A percentile compares a stretch with the other conserved stretches of the same genome.
Conservation (phyloP, 2,797 vertebrate genomes). For the Perodicticus potto region DNA sequence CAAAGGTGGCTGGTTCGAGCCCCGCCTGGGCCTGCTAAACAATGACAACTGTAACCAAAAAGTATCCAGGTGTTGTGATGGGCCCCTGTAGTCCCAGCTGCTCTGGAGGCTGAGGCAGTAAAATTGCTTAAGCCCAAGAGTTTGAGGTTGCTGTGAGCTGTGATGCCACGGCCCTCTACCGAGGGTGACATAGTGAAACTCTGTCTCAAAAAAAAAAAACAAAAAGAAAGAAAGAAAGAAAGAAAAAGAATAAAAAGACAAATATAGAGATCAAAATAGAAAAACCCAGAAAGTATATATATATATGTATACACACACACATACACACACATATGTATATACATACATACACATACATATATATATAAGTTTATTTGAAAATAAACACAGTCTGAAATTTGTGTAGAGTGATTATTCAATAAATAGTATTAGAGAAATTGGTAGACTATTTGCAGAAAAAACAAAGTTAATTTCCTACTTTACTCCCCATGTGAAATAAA, state of each 20-base stretch:
- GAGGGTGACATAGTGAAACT: not conserved
- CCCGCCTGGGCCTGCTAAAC: too few species aligned
- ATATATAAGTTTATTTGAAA: not conserved
- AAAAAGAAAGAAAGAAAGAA: too few species aligned
- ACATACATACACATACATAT: too few species aligned
- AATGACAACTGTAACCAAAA: too few species aligned
- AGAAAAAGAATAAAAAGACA: not conserved
- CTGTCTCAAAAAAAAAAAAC: not conserved
- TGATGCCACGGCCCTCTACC: too few species aligned
- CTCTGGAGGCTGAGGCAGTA: too few species aligned
- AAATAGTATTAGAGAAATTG: conserved; percentile 2
- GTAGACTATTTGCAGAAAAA: not conserved
- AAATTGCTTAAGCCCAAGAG: too few species aligned
- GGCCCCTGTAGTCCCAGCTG: too few species aligned
- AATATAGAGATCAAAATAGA: not conserved
- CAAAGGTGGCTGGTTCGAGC: too few species aligned
- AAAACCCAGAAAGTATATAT: not conserved
- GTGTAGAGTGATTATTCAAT: not conserved
- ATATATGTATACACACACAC: not conserved
- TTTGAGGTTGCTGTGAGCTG: too few species aligned
- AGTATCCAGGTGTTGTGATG: too few species aligned
- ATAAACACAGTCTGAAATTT: conserved; percentile 19
- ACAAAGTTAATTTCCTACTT: conserved; percentile 6
- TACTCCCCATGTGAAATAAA: not conserved
- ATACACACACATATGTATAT: too few species aligned